phyloP scores from a whole-genome alignment of 2,888 invertebrate species.

The Ormia ochracea region DNA sequence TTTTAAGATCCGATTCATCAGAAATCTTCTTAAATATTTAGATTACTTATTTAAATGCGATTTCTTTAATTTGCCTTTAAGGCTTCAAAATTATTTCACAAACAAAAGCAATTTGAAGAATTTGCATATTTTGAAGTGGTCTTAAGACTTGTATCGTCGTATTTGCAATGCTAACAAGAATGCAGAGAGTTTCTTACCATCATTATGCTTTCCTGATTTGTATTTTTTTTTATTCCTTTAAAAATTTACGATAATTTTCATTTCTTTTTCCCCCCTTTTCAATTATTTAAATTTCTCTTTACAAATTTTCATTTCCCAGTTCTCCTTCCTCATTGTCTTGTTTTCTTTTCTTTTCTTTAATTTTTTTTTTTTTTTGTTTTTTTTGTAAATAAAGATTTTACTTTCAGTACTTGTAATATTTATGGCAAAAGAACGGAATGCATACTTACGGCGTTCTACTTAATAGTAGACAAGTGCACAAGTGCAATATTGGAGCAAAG shows the following conservation, averaged over 20 bases:
- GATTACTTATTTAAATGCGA: too few relatives aligned
- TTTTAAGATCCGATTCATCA: too few relatives aligned
- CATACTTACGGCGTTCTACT: neutral
- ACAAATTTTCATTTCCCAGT: conserved; percentile 20
- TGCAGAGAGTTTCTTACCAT: neutral
- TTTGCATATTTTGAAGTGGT: too few relatives aligned
- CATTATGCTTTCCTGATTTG: conserved; percentile 2
- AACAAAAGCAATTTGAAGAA: too few relatives aligned
- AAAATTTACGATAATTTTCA: conserved; percentile 33
- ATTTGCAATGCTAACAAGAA: neutral
- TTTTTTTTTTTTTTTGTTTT: neutral
- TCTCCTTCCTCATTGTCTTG: too few relatives aligned
- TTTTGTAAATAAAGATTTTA: conserved; percentile 1
- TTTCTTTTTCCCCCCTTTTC: neutral
- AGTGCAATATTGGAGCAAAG: conserved; percentile 1
- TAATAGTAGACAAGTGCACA: neutral
- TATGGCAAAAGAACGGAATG: neutral
- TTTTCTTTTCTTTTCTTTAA: too few relatives aligned
- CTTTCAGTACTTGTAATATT: conserved; percentile 24
- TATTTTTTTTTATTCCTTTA: neutral
- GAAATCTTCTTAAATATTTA: too few relatives aligned
- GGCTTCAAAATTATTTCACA: too few relatives aligned
- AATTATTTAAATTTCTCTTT: conserved; percentile 34
- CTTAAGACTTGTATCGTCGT: neutral
- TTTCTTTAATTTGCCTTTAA: too few relatives aligned